Evolutionary conservation across 2,888 invertebrate species (phyloP).

Genomic region (Drosophila percnosoma): DNA sequence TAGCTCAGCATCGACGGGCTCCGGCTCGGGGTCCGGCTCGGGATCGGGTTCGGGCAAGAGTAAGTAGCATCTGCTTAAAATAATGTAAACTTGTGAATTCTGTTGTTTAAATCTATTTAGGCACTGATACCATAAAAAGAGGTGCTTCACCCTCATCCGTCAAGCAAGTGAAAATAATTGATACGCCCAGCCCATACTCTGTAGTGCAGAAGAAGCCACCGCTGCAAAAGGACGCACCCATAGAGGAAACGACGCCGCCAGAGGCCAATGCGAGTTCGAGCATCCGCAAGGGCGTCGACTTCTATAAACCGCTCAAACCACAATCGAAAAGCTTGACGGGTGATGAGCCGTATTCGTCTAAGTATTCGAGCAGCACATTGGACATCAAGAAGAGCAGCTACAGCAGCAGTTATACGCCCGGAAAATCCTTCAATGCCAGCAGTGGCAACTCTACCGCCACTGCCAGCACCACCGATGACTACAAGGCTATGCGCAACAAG

Average conservation of each 20-base stretch:
- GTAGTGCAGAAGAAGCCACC: constrained; percentile 80
- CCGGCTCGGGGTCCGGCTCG: constrained; percentile 89
- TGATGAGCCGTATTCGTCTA: constrained; percentile 64
- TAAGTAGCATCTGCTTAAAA: constrained; percentile 50
- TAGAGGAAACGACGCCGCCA: constrained; percentile 70
- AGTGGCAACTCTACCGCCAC: constrained; percentile 68
- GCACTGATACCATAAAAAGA: constrained; percentile 85
- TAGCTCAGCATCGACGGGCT: constrained; percentile 93
- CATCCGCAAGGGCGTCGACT: constrained; percentile 78
- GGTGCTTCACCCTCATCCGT: constrained; percentile 84
- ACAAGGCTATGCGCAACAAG: constrained; percentile 82
- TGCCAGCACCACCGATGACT: constrained; percentile 78
- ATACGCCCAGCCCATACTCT: constrained; percentile 84
- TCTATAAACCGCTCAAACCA: constrained; percentile 82
- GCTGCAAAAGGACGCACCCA: constrained; percentile 71
- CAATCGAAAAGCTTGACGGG: constrained; percentile 66
- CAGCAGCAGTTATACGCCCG: constrained; percentile 55
- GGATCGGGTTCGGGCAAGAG: constrained; percentile 86
- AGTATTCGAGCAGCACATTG: constrained; percentile 61
- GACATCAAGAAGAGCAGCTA: constrained; percentile 73
- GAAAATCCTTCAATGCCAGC: constrained; percentile 56
- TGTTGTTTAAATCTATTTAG: constrained; percentile 50
- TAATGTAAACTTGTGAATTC: background rate
- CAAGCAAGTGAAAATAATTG: constrained; percentile 82
- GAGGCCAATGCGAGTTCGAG: constrained; percentile 43